These are phyloP conservation scores for Ranitomeya imitator DNA, from an alignment of 2,113 vertebrate genomes.

Conservation along the genomic window DNA sequence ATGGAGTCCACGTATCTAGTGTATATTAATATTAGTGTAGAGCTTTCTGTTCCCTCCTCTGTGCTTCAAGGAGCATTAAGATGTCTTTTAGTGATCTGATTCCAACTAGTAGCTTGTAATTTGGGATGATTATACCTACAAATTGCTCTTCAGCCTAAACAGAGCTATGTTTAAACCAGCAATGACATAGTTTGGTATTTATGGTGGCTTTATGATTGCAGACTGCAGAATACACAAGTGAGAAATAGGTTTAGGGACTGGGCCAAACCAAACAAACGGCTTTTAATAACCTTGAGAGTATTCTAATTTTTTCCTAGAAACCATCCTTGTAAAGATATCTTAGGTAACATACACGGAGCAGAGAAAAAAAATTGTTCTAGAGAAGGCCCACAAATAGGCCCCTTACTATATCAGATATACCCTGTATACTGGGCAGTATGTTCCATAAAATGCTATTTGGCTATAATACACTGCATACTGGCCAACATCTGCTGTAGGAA, in stretches of 20 bases:
- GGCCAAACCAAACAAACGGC: constrained; percentile 10
- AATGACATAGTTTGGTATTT: constrained; percentile 24
- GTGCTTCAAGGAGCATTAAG: background rate
- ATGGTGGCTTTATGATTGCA: constrained; percentile 40
- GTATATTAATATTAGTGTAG: background rate
- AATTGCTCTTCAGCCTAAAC: background rate
- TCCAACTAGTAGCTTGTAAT: background rate
- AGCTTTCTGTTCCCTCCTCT: background rate
- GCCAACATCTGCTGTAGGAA: no score
- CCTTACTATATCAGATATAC: background rate
- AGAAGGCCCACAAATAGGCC: background rate
- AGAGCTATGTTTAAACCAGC: constrained; percentile 9
- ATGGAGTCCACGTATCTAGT: background rate
- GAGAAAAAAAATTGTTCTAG: background rate
- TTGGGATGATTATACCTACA: constrained; percentile 23
- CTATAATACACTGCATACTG: no score
- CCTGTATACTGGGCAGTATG: background rate
- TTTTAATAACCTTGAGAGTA: background rate
- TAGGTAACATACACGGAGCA: background rate
- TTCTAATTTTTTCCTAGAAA: constrained; percentile 6
- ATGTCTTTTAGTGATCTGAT: background rate
- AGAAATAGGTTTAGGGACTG: background rate
- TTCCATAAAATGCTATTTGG: background rate
- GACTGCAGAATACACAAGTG: constrained; percentile 8
- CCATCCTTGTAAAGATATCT: background rate